Evolutionary conservation across 1,140 invertebrate genomes (phyloP).

Genomic region (Trichonephila clavipes): DNA sequence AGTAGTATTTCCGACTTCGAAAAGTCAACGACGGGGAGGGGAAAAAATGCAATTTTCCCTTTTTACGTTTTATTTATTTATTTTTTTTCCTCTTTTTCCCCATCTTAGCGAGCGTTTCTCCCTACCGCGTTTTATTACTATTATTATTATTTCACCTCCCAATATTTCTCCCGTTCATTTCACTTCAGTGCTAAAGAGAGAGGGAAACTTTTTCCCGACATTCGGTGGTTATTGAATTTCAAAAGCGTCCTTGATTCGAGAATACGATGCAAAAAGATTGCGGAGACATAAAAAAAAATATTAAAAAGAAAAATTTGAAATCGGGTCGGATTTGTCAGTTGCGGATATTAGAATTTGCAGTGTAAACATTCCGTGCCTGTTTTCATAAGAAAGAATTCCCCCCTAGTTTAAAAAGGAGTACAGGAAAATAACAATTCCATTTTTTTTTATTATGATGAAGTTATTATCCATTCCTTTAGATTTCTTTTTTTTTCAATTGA

Average conservation of each 20-base stretch:
- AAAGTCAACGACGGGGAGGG: background rate
- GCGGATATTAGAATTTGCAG: constrained; percentile 45
- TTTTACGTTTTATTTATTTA: background rate
- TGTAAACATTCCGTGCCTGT: constrained; percentile 33
- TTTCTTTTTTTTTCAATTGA: background rate
- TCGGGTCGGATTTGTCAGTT: constrained; percentile 26
- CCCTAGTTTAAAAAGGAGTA: background rate
- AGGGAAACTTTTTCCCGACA: constrained; percentile 10
- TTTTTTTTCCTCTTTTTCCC: background rate
- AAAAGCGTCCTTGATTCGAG: constrained; percentile 21
- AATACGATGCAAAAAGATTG: background rate
- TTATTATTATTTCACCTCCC: background rate
- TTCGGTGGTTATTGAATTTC: constrained; percentile 42
- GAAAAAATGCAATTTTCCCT: background rate
- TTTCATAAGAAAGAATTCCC: constrained; percentile 3
- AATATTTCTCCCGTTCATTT: background rate
- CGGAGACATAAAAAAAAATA: background rate
- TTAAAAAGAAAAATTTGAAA: background rate
- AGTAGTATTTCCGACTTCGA: background rate
- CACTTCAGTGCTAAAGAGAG: background rate
- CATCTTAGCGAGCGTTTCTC: background rate
- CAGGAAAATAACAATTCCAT: constrained; percentile 28
- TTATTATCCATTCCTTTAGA: constrained; percentile 20
- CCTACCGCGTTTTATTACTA: constrained; percentile 27
- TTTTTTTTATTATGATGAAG: background rate